Conservation (phyloP, 2,113 vertebrate genomes). For the Myodes glareolus region DNA sequence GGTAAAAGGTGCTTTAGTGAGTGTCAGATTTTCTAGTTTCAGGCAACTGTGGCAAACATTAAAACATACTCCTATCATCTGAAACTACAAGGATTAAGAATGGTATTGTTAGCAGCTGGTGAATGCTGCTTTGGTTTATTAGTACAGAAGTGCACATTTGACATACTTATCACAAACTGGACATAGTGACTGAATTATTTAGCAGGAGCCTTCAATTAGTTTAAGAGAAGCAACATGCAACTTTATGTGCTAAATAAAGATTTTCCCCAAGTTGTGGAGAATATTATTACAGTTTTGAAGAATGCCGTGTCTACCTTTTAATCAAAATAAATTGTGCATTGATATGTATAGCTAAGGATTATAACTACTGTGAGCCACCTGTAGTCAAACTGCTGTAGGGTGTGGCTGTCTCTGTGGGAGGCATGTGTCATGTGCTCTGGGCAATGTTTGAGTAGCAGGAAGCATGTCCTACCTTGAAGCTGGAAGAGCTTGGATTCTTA, state of each 20-base stretch:
- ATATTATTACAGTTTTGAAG: slow-evolving; percentile 21
- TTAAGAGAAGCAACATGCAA: neutral
- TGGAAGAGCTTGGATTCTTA: neutral
- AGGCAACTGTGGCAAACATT: neutral
- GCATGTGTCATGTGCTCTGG: neutral
- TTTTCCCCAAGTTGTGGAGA: slow-evolving; percentile 6
- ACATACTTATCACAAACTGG: neutral
- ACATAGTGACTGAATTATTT: neutral
- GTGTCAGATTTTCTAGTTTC: slow-evolving; percentile 8
- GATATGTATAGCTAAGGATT: slow-evolving; percentile 36
- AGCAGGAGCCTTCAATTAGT: neutral
- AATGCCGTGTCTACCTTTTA: slow-evolving; percentile 52
- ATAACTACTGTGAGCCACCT: neutral
- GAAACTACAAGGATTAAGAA: neutral
- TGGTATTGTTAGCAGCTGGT: neutral
- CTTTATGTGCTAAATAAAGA: slow-evolving; percentile 9
- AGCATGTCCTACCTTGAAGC: neutral
- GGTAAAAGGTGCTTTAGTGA: neutral
- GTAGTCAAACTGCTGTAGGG: neutral
- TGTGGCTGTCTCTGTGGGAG: neutral
- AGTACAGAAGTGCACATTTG: neutral
- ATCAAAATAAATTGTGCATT: slow-evolving; percentile 46
- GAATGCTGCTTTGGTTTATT: neutral
- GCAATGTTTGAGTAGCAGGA: neutral
- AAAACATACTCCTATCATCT: slow-evolving; percentile 14